A percentile compares a stretch with the other conserved stretches of the same genome.
phyloP scores from a whole-genome alignment of 2,888 invertebrate genomes.

The Odontothrips loti region DNA sequence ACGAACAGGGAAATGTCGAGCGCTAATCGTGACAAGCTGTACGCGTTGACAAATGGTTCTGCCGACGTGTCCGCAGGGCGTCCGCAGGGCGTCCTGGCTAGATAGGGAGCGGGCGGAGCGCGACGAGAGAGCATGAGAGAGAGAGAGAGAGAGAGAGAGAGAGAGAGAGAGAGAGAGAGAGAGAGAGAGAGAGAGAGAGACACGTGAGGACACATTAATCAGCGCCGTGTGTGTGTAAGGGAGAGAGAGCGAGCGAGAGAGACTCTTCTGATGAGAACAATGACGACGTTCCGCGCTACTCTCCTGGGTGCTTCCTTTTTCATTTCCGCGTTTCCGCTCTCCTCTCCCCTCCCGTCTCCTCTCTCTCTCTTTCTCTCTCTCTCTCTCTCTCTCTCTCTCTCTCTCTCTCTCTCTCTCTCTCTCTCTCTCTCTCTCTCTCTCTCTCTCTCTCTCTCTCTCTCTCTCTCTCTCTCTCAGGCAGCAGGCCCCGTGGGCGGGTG shows the following conservation, averaged over 20 bases:
- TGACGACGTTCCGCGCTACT: background rate
- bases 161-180: slow-evolving; percentile 3
- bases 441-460: too few relatives aligned
- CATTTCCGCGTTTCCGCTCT: background rate
- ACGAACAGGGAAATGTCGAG: too few relatives aligned
- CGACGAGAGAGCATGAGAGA: background rate
- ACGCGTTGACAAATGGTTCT: too few relatives aligned
- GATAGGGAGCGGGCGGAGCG: background rate
- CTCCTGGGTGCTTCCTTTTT: background rate
- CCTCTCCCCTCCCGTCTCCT: background rate
- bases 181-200: background rate
- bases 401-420: too few relatives aligned
- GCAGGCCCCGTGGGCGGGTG: too few relatives aligned
- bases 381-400: background rate
- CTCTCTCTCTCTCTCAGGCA: too few relatives aligned
- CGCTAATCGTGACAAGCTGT: too few relatives aligned
- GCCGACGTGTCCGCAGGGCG: too few relatives aligned
- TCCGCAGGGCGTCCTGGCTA: too few relatives aligned
- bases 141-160: slow-evolving; percentile 13
- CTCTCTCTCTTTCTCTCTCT: background rate
- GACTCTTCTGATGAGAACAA: background rate
- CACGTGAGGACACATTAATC: background rate
- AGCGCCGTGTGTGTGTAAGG: background rate
- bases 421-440: too few relatives aligned
- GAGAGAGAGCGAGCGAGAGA: background rate